Percentiles rank a stretch among this genome's conserved stretches.
Conservation (phyloP, 2,888 invertebrate genomes). For the Silvanus unidentatus region DNA sequence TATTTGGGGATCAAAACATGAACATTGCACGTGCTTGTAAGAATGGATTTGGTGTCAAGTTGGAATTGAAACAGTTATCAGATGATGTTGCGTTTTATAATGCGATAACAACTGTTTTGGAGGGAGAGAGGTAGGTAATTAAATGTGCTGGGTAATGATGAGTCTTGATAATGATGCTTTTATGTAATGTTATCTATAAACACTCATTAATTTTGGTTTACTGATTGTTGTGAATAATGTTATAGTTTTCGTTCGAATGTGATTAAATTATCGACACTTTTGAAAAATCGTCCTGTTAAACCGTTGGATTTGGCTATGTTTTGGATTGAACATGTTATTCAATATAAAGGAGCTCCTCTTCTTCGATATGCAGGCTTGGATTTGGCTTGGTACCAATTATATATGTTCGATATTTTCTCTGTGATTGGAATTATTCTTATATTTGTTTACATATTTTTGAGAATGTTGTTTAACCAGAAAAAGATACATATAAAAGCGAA, state of each 20-base stretch:
- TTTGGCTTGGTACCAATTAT: conserved; percentile 26
- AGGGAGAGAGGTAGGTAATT: conserved; percentile 25
- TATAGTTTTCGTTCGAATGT: conserved; percentile 19
- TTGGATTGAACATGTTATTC: conserved; percentile 27
- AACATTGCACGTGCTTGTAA: conserved; percentile 46
- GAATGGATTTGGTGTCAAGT: conserved; percentile 22
- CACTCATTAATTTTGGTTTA: too few species aligned
- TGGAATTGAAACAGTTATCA: conserved; percentile 18
- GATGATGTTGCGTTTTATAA: conserved; percentile 19
- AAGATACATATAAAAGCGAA: conserved; percentile 1
- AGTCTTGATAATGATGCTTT: too few species aligned
- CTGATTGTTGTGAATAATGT: conserved; percentile 1
- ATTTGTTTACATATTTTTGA: conserved; percentile 4
- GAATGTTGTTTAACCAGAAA: neutral
- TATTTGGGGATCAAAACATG: conserved; percentile 49
- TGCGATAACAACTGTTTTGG: conserved; percentile 23
- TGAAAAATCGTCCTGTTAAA: conserved; percentile 21
- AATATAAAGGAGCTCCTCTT: conserved; percentile 25
- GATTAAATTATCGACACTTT: conserved; percentile 16
- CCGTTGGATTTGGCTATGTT: conserved; percentile 24
- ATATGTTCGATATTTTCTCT: conserved; percentile 18
- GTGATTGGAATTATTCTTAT: too few species aligned
- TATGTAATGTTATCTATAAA: too few species aligned
- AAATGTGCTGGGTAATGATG: conserved; percentile 7
- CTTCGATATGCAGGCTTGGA: conserved; percentile 22